Percentiles rank a stretch among this genome's conserved stretches.
Conservation (phyloP, 2,888 invertebrate genomes). For the Piscicola geometra region DNA sequence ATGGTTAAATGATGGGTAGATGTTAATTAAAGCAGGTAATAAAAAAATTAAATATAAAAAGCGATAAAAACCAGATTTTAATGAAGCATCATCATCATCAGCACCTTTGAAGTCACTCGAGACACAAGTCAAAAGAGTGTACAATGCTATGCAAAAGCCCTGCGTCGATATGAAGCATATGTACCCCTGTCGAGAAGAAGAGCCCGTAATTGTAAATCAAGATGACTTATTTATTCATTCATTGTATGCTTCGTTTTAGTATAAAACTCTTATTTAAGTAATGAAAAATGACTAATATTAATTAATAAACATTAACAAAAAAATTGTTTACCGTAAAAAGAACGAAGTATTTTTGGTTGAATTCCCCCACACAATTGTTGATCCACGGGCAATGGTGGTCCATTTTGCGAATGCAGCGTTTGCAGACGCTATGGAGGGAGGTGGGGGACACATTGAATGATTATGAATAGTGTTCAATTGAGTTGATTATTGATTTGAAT, state of each 20-base stretch:
- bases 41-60: too few species aligned
- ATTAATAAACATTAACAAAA: too few species aligned
- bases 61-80: not conserved
- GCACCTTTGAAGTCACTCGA: constrained; percentile 33
- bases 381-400: constrained; percentile 93
- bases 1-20: not conserved
- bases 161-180: constrained; percentile 94
- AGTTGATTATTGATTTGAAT: too few species aligned
- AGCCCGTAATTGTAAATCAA: too few species aligned
- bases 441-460: too few species aligned
- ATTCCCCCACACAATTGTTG: constrained; percentile 97
- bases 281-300: too few species aligned
- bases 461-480: too few species aligned
- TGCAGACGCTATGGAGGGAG: constrained; percentile 66
- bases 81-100: constrained; percentile 9
- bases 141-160: constrained; percentile 81
- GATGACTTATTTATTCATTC: too few species aligned
- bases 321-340: constrained; percentile 66
- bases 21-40: not conserved
- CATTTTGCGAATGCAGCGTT: constrained; percentile 76
- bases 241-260: too few species aligned
- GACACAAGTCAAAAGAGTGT: constrained; percentile 51
- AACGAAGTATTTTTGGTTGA: constrained; percentile 98
- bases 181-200: constrained; percentile 92
- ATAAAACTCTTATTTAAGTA: too few species aligned